phyloP scores from a whole-genome alignment of 2,888 invertebrate species.

The Drosophila prostipennis region DNA sequence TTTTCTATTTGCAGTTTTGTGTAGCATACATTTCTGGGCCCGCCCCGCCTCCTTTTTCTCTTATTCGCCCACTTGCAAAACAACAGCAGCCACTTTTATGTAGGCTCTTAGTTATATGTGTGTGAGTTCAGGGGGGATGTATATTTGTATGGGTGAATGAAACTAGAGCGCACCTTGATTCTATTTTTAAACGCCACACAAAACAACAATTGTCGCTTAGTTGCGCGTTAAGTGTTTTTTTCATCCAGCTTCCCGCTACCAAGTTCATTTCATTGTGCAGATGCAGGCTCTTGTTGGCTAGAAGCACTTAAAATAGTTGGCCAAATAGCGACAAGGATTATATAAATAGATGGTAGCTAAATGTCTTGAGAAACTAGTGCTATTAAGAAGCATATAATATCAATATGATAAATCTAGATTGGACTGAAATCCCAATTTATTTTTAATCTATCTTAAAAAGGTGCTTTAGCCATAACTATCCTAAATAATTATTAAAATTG shows the following conservation, averaged over 20 bases:
- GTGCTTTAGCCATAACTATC: no score
- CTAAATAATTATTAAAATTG: no score
- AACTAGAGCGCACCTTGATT: slow-evolving; percentile 76
- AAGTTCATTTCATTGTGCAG: slow-evolving; percentile 29
- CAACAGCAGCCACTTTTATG: slow-evolving; percentile 52
- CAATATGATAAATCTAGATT: no score
- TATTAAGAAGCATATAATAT: no score
- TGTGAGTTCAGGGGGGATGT: slow-evolving; percentile 1
- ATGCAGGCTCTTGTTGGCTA: slow-evolving; percentile 38
- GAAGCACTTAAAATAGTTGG: slow-evolving; percentile 62
- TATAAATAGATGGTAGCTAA: slow-evolving; percentile 57
- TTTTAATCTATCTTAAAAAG: no score
- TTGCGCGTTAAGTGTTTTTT: slow-evolving; percentile 67
- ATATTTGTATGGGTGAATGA: slow-evolving; percentile 38
- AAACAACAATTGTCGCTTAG: slow-evolving; percentile 67
- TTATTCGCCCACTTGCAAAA: slow-evolving; percentile 31
- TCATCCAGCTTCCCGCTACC: slow-evolving; percentile 34
- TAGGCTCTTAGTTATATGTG: slow-evolving; percentile 41
- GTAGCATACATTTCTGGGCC: slow-evolving; percentile 30
- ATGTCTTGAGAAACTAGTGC: background rate
- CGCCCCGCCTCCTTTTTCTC: background rate
- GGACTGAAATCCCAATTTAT: no score
- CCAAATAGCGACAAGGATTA: slow-evolving; percentile 61
- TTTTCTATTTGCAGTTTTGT: slow-evolving; percentile 44
- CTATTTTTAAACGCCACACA: slow-evolving; percentile 71